These are phyloP conservation scores for Salarias fasciatus DNA, from an alignment of 2,797 vertebrate genomes.

Conservation along the genomic window DNA sequence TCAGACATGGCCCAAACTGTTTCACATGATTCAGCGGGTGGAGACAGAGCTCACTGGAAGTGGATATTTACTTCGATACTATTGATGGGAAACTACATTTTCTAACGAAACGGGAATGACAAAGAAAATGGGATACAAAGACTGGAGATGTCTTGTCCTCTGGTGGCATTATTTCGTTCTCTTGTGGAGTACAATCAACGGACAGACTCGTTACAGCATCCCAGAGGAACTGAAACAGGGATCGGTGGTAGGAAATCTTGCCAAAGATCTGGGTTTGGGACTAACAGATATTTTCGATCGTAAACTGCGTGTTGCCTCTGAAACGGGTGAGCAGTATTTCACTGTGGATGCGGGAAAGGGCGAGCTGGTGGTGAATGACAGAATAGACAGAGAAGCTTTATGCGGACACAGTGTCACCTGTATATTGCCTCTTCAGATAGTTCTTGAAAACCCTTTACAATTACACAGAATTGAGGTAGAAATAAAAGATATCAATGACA, in stretches of 20 bases:
- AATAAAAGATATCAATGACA: constrained; percentile 94
- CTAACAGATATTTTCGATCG: constrained; percentile 82
- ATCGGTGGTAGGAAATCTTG: constrained; percentile 92
- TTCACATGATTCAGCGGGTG: background rate
- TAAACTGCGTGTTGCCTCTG: constrained; percentile 86
- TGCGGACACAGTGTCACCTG: constrained; percentile 81
- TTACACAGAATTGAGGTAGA: constrained; percentile 84
- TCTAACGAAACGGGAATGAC: constrained; percentile 41
- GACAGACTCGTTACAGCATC: constrained; percentile 87
- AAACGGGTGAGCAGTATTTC: constrained; percentile 87
- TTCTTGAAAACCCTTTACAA: constrained; percentile 77
- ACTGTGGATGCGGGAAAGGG: constrained; percentile 88
- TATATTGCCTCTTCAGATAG: constrained; percentile 69
- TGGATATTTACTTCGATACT: background rate
- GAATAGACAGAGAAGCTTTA: constrained; percentile 91
- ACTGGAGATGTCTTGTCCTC: constrained; percentile 78
- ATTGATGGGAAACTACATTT: constrained; percentile 20
- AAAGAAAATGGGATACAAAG: constrained; percentile 49
- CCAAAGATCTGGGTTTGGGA: constrained; percentile 85
- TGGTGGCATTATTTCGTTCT: constrained; percentile 54
- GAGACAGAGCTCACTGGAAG: constrained; percentile 7
- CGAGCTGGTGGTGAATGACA: constrained; percentile 88
- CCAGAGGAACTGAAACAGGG: constrained; percentile 91
- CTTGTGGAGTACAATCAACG: constrained; percentile 57
- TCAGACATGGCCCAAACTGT: no score